Percentiles rank a stretch among this genome's conserved stretches.
phyloP scores from a whole-genome alignment of 2,797 vertebrate genomes.

The Monodelphis domestica region DNA sequence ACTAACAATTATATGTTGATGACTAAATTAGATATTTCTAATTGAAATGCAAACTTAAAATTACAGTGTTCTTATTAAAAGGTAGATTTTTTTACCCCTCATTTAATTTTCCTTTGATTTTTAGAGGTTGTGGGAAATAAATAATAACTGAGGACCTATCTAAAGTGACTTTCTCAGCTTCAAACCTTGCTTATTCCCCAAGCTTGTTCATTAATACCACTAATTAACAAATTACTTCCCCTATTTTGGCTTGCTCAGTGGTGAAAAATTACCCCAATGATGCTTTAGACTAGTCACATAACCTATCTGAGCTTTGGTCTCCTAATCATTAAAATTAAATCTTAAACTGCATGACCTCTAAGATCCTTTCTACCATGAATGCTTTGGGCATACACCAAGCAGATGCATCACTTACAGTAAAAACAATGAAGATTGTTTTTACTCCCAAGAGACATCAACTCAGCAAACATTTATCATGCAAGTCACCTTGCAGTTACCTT shows the following conservation, averaged over 20 bases:
- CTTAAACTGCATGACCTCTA: not conserved
- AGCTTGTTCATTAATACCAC: not conserved
- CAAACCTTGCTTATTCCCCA: not conserved
- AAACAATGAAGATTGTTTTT: constrained; percentile 50
- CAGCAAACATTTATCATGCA: not conserved
- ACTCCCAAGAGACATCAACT: not conserved
- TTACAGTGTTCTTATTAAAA: not conserved
- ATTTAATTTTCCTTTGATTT: constrained; percentile 39
- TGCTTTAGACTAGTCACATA: not conserved
- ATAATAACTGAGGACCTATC: constrained; percentile 25
- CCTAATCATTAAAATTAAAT: not conserved
- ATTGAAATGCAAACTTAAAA: constrained; percentile 37
- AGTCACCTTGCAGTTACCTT: not conserved
- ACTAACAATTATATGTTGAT: constrained; percentile 37
- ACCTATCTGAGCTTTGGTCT: not conserved
- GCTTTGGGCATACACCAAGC: not conserved
- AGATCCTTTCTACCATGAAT: not conserved
- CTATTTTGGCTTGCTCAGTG: constrained; percentile 28
- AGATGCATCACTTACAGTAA: constrained; percentile 3
- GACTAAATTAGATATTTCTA: constrained; percentile 55
- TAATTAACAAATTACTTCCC: constrained; percentile 25
- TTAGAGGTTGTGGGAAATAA: constrained; percentile 18
- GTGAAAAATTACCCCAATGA: not conserved
- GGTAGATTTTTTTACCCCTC: not conserved
- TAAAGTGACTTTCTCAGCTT: constrained; percentile 30